Base-by-base conservation (phyloP, 2,113 vertebrate genomes). In the Dipodomys stephensi region DNA sequence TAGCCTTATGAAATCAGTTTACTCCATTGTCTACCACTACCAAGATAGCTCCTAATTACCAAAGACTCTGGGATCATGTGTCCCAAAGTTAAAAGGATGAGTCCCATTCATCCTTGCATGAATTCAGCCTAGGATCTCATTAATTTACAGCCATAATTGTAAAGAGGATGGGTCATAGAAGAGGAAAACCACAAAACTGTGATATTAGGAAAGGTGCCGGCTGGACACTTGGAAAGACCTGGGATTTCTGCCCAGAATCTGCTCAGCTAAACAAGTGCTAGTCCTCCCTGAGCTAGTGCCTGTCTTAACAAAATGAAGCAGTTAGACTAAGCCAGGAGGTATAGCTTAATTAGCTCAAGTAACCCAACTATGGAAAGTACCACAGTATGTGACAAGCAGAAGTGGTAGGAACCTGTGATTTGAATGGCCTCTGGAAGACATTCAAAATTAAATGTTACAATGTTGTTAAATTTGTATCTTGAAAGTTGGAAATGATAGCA, bases 361-460 rank as follows among this genome's bases (percentile, higher is more conserved):
- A 81, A 53, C 27, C 77, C 12, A 76, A 86, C 13, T 67, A 25
- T 16, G 30, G 73, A 44, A 69, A 74, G 32, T 35, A 81, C 20
- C 35, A 90, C 9, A 18, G 11, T 53, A 23, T 53, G 18, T 82
- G 25, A 83, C 12, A 73, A 18, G 1, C n/a, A 35, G 46, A 87
- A 65, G 7, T 49, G 2, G 28, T 30, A 46, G 23, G 44, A 49
- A 15, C 35, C 60, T 86, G 18, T 57, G 57, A 46, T 9, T 84
- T 85, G 57, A 92, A 85, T 72, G 69, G 19, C 8, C 8, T 88
- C 60, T 30, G 15, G 85, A 84, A 18, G 13, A 53, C n/a, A 88
- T 79, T 88, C 67, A 72, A 57, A 81, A 65, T 91, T 81, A 69
- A 90, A 82, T 92, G 83, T 60, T 20, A 23, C 91, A 72, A 67